These are phyloP conservation scores for Psilopsiagon aurifrons DNA, from an alignment of 2,113 vertebrate genomes.

Conservation along the genomic window DNA sequence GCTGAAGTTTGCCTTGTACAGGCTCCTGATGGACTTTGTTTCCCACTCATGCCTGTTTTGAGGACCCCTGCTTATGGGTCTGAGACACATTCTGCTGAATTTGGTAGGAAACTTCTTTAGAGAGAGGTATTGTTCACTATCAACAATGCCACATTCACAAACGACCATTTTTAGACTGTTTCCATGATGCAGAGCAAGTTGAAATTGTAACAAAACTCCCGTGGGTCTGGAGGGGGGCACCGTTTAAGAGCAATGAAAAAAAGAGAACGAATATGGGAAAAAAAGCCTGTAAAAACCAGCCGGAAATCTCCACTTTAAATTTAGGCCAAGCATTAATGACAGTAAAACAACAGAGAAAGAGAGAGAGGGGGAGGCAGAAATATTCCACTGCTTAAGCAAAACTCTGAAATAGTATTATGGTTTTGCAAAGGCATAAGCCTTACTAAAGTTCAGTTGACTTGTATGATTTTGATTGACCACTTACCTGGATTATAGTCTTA, in stretches of 20 bases:
- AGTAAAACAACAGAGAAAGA: not conserved
- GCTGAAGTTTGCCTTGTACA: not conserved
- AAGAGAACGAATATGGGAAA: not conserved
- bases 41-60: not conserved
- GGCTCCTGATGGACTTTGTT: not conserved
- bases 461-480: not conserved
- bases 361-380: not conserved
- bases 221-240: not conserved
- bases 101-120: not conserved
- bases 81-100: not conserved
- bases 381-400: not conserved
- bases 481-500: slow-evolving; percentile 5
- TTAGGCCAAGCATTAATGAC: not conserved
- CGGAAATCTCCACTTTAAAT: not conserved
- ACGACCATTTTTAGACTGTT: not conserved
- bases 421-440: not conserved
- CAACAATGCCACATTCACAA: not conserved
- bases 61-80: not conserved
- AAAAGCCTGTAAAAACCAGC: not conserved
- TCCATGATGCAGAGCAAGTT: not conserved
- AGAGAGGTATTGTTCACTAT: not conserved
- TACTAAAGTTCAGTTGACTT: not conserved
- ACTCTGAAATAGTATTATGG: not conserved
- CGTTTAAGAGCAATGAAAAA: not conserved
- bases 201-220: not conserved